A percentile compares a stretch with the other conserved stretches of the same genome.
phyloP scores from a whole-genome alignment of 1,140 invertebrate genomes.

The Phymorhynchus buccinoides region DNA sequence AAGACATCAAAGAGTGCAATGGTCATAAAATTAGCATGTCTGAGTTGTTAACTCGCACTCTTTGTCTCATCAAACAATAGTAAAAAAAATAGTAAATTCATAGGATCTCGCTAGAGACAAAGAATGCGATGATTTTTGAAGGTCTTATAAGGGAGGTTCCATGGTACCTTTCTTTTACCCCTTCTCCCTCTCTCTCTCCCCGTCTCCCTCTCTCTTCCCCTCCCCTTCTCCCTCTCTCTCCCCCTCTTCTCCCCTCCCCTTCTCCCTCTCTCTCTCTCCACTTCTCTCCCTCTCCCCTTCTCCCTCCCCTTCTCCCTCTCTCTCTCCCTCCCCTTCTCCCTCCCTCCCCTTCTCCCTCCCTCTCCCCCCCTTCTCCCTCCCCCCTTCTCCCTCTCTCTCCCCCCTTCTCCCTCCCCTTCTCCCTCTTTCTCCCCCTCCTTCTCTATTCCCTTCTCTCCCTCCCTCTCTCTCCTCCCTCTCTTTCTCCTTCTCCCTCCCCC shows the following conservation, averaged over 20 bases:
- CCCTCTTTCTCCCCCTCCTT: background rate
- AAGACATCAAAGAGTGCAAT: background rate
- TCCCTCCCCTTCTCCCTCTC: background rate
- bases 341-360: background rate
- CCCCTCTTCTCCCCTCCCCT: background rate
- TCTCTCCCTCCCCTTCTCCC: background rate
- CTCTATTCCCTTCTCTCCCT: background rate
- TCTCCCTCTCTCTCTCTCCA: constrained; percentile 26
- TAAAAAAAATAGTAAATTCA: no score
- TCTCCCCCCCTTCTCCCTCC: background rate
- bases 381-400: background rate
- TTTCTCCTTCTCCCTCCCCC: constrained; percentile 2
- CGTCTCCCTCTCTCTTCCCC: background rate
- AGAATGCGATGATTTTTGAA: no score
- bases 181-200: constrained; percentile 15
- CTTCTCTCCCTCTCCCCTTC: constrained; percentile 7
- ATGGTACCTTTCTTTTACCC: background rate
- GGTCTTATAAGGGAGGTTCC: background rate
- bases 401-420: background rate
- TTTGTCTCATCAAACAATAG: no score
- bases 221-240: background rate
- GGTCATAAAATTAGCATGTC: no score
- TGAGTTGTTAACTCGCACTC: background rate
- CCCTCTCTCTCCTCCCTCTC: background rate
- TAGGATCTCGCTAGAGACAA: no score